Evolutionary conservation across 2,113 vertebrate genomes (phyloP), one percentile per base, ranked within the genome.

Genomic region (Pao palembangensis): DNA sequence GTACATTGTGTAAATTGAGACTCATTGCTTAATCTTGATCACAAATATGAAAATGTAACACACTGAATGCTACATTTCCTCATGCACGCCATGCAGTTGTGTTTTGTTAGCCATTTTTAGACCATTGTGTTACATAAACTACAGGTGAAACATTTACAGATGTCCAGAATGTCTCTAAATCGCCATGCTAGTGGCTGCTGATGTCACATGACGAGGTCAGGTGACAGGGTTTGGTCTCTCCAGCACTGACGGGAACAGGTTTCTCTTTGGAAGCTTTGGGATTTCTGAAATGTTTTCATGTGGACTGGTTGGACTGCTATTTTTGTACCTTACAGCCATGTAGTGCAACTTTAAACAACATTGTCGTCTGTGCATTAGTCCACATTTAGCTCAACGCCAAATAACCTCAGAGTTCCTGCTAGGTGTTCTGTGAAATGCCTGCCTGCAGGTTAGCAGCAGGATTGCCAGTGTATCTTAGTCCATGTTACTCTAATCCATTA

Each of bases 301-400:
- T 66, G 55, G 31, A 53, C 69, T 48, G n/a, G 65, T 77, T 62
- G 38, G 46, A 67, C 64, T n/a, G 6, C 64, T 61, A 1, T 50
- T 50, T 3, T 67, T 34, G 55, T 8, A 38, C 34, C 34, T 38
- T 8, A 12, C 34, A 38, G 34, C 34, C 34, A 12, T 12, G 34
- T 64, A 72, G 47, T 57, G n/a, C 60, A 57, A 16, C 18, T 49
- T 28, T 59, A 38, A 18, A 23, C 47, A 16, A 7, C 0, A 54
- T 68, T 69, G 61, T 12, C 12, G 34, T 64, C 19, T 18, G 28
- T 41, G 38, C 44, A 55, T 61, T 12, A 34, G 42, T 57, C 18
- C n/a, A 5, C 28, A n/a, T 23, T 46, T 44, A 52, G 55, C 41
- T 51, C 38, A 44, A 59, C 44, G n/a, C 15, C 44, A 47, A n/a